Evolutionary conservation across 35 echinoderm and acorn worm species (phyloP).

Genomic region (Patiria miniata): DNA sequence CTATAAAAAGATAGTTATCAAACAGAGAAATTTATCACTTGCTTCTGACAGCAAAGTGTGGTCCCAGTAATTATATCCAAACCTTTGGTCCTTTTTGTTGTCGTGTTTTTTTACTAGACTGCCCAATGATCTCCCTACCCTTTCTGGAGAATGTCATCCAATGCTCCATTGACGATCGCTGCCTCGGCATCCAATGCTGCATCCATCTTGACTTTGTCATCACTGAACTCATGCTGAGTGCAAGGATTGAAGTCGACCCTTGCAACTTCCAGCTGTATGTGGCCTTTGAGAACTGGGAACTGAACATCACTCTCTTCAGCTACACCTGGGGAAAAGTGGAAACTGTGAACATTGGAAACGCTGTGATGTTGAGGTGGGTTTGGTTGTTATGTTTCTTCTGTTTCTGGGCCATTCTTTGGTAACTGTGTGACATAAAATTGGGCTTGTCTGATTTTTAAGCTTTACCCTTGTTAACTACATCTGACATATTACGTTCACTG

Average conservation of each 20-base stretch:
- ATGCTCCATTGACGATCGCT: constrained; percentile 20
- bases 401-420: too few species aligned
- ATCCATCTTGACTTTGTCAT: constrained; percentile 5
- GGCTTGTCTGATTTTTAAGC: too few species aligned
- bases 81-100: too few species aligned
- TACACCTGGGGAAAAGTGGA: constrained; percentile 28
- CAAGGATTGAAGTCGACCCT: constrained; percentile 7
- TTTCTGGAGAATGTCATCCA: neutral
- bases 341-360: neutral
- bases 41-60: too few species aligned
- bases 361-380: neutral
- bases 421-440: too few species aligned
- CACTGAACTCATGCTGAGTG: constrained; percentile 15
- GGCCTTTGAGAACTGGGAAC: constrained; percentile 24
- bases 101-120: neutral
- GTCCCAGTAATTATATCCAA: neutral
- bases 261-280: constrained; percentile 8
- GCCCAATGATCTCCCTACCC: constrained; percentile 12
- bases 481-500: too few species aligned
- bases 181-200: constrained; percentile 35
- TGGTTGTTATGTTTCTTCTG: neutral
- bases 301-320: constrained; percentile 12
- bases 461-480: too few species aligned
- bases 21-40: too few species aligned
- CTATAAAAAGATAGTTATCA: too few species aligned